A percentile compares a stretch with the other conserved stretches of the same genome.
phyloP scores from a whole-genome alignment of 2,888 invertebrate species.

The Frankliniella intonsa region DNA sequence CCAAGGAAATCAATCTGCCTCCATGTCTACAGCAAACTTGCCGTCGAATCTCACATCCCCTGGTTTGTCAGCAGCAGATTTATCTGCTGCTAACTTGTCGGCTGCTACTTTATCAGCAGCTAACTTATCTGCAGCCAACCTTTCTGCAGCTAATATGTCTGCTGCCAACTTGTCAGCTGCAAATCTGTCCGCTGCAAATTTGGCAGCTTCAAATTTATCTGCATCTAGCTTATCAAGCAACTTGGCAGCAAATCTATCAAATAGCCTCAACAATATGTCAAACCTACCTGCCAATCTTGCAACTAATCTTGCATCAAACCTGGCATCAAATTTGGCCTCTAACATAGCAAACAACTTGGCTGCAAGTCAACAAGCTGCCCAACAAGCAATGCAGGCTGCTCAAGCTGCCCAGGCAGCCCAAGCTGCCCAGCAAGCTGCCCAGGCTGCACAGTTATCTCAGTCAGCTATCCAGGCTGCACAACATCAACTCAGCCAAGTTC shows the following conservation, averaged over 20 bases:
- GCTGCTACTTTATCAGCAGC: not conserved
- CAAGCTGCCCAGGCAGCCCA: not conserved
- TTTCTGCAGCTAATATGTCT: not conserved
- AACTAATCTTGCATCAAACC: not conserved
- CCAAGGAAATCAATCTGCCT: constrained; percentile 13
- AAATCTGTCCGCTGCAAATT: not conserved
- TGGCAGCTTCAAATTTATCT: not conserved
- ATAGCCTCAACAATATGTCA: not conserved
- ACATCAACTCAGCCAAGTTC: constrained; percentile 5
- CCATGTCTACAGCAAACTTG: not conserved
- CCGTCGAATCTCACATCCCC: not conserved
- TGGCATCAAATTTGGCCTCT: not conserved
- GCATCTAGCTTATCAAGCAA: not conserved
- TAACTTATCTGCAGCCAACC: not conserved
- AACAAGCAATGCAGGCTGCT: not conserved
- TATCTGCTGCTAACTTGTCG: constrained; percentile 5
- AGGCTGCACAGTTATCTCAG: not conserved
- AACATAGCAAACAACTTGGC: not conserved
- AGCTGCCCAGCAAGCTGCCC: constrained; percentile 1
- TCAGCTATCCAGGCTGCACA: not conserved
- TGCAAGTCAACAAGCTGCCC: not conserved
- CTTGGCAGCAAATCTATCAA: not conserved
- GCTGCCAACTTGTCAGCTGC: constrained; percentile 12
- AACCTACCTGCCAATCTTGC: not conserved
- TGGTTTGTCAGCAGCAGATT: not conserved